Conservation (phyloP, 2,888 invertebrate species). For the Scrobipalpa atriplicella region DNA sequence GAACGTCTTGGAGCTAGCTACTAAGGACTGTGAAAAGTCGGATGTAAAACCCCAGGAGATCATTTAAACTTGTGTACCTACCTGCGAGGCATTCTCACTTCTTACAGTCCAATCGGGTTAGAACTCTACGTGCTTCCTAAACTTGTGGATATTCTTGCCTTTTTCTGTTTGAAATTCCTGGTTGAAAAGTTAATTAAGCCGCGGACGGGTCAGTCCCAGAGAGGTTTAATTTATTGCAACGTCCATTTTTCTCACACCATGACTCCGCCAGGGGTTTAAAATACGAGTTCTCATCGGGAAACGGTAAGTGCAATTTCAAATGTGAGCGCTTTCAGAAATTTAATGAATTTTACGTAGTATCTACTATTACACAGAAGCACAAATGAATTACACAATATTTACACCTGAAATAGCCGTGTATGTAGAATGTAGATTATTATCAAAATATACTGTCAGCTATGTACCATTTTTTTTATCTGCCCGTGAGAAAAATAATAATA, state of each 20-base stretch:
- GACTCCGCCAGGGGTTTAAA: slow-evolving; percentile 40
- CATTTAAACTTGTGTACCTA: slow-evolving; percentile 25
- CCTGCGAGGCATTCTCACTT: slow-evolving; percentile 1
- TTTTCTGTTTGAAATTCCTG: slow-evolving; percentile 62
- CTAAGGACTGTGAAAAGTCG: not conserved
- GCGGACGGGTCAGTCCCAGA: slow-evolving; percentile 69
- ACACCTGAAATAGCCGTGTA: no score
- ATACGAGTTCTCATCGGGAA: slow-evolving; percentile 29
- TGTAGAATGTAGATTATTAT: no score
- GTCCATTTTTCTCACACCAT: slow-evolving; percentile 63
- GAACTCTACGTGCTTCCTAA: slow-evolving; percentile 52
- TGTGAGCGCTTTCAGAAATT: slow-evolving; percentile 3
- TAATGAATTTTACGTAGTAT: not conserved
- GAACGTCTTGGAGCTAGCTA: not conserved
- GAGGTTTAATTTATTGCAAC: slow-evolving; percentile 74
- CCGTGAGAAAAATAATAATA: no score
- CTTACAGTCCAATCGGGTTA: slow-evolving; percentile 37
- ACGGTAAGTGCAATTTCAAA: slow-evolving; percentile 25
- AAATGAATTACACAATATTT: not conserved
- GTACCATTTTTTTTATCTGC: no score
- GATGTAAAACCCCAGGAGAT: slow-evolving; percentile 11
- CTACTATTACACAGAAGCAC: not conserved
- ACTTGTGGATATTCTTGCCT: slow-evolving; percentile 52
- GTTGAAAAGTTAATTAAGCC: slow-evolving; percentile 78
- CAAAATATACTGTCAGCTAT: not conserved